Conservation (phyloP, 2,797 vertebrate species). For the Acanthurus tractus region DNA sequence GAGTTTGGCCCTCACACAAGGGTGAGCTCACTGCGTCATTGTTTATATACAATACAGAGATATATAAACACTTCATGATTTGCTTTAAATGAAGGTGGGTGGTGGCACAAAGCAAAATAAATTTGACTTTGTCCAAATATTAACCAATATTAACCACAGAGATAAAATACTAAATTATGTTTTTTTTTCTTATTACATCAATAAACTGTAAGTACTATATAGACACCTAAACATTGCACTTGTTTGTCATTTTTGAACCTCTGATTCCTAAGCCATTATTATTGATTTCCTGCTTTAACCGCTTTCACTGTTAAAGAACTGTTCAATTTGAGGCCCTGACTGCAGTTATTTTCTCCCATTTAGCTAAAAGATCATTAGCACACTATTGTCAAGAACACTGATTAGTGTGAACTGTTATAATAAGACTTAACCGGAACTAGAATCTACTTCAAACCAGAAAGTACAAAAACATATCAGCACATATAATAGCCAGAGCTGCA, state of each 20-base stretch:
- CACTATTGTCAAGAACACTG: background rate
- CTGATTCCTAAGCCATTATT: background rate
- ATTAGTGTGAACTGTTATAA: background rate
- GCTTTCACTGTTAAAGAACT: background rate
- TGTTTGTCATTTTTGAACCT: background rate
- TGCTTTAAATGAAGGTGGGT: background rate
- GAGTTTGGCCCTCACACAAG: conserved; percentile 95
- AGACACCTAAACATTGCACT: background rate
- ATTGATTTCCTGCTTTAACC: background rate
- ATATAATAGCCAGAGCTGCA: background rate
- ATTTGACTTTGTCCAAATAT: no score
- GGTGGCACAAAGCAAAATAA: background rate
- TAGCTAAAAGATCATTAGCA: background rate
- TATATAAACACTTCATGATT: background rate
- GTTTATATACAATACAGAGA: background rate
- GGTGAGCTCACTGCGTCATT: conserved; percentile 71
- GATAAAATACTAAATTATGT: background rate
- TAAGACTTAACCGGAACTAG: background rate
- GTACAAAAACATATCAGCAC: background rate
- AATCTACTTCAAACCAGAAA: background rate
- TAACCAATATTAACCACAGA: background rate
- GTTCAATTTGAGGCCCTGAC: background rate
- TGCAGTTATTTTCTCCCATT: background rate
- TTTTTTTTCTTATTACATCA: background rate
- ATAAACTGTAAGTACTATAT: background rate